Evolutionary conservation across 2,113 vertebrate genomes (phyloP).

Genomic region (Sorex fumeus): DNA sequence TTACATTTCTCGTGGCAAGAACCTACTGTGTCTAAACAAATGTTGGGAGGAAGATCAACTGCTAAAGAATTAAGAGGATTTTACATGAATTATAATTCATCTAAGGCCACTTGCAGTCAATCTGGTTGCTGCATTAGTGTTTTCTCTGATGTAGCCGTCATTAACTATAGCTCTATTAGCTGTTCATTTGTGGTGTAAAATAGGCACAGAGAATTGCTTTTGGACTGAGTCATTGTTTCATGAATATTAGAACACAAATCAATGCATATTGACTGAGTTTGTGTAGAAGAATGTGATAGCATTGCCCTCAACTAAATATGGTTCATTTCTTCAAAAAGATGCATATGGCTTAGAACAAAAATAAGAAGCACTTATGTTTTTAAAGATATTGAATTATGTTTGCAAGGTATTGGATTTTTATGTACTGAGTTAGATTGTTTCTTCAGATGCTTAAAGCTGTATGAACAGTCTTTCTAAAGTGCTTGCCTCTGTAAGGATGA

Average conservation of each 20-base stretch:
- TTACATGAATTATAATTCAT: conserved; percentile 66
- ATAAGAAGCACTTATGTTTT: conserved; percentile 63
- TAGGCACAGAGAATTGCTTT: conserved; percentile 62
- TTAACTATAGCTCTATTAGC: conserved; percentile 68
- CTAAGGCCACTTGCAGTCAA: conserved; percentile 24
- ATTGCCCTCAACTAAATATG: conserved; percentile 55
- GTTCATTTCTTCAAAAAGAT: conserved; percentile 65
- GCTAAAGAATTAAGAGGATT: conserved; percentile 34
- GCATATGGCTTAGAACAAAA: conserved; percentile 46
- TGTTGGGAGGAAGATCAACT: neutral
- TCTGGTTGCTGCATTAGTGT: conserved; percentile 30
- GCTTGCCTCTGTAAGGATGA: conserved; percentile 3
- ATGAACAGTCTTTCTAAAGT: conserved; percentile 45
- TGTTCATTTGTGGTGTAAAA: conserved; percentile 72
- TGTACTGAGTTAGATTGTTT: conserved; percentile 40
- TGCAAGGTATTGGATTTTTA: conserved; percentile 67
- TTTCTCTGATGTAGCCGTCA: conserved; percentile 49
- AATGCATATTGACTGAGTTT: conserved; percentile 70
- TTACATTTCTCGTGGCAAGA: neutral
- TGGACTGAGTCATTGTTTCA: conserved; percentile 62
- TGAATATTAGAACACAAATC: conserved; percentile 74
- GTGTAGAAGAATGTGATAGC: conserved; percentile 68
- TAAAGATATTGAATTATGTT: conserved; percentile 66
- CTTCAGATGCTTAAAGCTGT: conserved; percentile 37
- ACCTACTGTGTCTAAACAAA: neutral